Percentiles rank a stretch among this genome's conserved stretches.
Conservation (phyloP, 2,113 vertebrate genomes). For the Monarcha castaneiventris region DNA sequence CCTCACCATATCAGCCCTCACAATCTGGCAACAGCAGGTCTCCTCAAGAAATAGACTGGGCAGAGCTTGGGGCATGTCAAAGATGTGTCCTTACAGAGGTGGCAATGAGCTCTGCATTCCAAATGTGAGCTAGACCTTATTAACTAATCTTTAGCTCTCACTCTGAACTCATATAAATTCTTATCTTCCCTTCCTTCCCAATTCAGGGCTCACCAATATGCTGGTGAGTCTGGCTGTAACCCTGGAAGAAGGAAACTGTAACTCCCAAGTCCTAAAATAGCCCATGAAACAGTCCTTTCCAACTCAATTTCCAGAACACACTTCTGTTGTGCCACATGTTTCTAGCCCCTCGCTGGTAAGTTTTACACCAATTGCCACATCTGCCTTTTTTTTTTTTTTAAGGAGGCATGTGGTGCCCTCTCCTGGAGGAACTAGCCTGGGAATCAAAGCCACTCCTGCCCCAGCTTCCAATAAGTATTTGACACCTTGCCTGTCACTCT, state of each 20-base stretch:
- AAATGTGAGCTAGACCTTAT: not conserved
- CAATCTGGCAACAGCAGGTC: not conserved
- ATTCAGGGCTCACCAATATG: not conserved
- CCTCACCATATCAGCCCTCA: not conserved
- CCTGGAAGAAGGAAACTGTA: not conserved
- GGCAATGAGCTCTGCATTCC: not conserved
- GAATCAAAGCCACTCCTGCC: not conserved
- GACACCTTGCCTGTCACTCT: not conserved
- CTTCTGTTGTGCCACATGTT: not conserved
- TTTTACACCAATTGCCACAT: slow-evolving; percentile 20
- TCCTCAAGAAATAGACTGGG: not conserved
- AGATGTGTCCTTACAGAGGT: not conserved
- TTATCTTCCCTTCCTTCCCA: not conserved
- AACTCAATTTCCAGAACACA: not conserved
- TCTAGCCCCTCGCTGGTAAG: not conserved
- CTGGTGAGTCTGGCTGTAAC: not conserved
- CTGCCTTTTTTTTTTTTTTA: not conserved
- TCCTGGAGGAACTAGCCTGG: slow-evolving; percentile 30
- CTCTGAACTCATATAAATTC: not conserved
- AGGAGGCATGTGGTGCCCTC: slow-evolving; percentile 57
- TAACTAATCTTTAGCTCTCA: not conserved
- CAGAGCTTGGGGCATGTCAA: not conserved
- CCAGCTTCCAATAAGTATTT: not conserved
- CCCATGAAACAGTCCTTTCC: not conserved
- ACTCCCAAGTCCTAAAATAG: not conserved